Percentiles rank a stretch among this genome's conserved stretches.
phyloP scores from a whole-genome alignment of 2,888 invertebrate genomes.

The Heterodera filipjevi region DNA sequence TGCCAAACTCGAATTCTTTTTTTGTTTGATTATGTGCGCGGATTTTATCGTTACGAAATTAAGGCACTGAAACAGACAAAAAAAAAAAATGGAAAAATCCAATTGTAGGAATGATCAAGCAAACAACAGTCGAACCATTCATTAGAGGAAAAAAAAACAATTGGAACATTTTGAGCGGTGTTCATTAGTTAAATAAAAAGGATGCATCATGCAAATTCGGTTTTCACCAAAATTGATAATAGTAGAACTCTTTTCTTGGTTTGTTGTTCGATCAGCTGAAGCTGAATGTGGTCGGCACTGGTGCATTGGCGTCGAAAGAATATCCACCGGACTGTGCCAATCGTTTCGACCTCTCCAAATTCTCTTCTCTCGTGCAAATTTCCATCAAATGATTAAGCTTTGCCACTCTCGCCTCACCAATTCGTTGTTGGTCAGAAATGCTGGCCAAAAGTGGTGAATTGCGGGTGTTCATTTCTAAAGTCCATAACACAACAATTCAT shows the following conservation, averaged over 20 bases:
- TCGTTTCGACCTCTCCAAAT: conserved; percentile 41
- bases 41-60: too few relatives aligned
- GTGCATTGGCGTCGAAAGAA: conserved; percentile 37
- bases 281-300: conserved; percentile 42
- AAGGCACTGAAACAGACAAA: too few relatives aligned
- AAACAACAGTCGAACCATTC: background rate
- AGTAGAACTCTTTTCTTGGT: background rate
- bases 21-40: too few relatives aligned
- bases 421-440: conserved; percentile 6
- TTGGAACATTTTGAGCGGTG: background rate
- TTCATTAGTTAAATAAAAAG: too few relatives aligned
- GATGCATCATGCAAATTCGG: too few relatives aligned
- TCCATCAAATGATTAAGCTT: conserved; percentile 41
- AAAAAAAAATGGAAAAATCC: too few relatives aligned
- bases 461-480: conserved; percentile 31
- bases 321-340: conserved; percentile 45
- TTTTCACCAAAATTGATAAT: background rate
- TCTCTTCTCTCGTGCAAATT: conserved; percentile 42
- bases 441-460: conserved; percentile 35
- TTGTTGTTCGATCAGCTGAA: conserved; percentile 37
- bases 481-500: background rate
- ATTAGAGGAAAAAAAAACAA: background rate
- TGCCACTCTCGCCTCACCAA: conserved; percentile 20
- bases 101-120: too few relatives aligned
- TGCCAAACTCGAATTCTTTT: too few relatives aligned